A percentile compares a stretch with the other conserved stretches of the same genome.
phyloP scores from a whole-genome alignment of 2,797 vertebrate genomes.

The Alfaro cultratus region DNA sequence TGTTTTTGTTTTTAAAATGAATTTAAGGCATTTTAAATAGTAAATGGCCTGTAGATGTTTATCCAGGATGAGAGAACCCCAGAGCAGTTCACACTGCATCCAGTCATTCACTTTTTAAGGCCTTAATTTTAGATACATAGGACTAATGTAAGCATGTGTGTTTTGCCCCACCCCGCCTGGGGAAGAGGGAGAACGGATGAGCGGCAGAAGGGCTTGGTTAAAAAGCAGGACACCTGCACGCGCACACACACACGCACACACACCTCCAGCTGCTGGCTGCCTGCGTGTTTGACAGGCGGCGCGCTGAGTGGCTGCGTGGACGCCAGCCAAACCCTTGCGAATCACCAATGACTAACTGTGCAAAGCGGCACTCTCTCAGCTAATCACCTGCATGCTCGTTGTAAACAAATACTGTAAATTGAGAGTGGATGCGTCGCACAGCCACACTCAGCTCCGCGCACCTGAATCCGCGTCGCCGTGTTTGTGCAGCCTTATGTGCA shows the following conservation, averaged over 20 bases:
- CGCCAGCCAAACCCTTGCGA: slow-evolving; percentile 66
- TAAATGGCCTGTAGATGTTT: too few species aligned
- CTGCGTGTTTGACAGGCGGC: slow-evolving; percentile 66
- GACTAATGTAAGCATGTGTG: too few species aligned
- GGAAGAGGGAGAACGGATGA: neutral
- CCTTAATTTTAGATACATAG: too few species aligned
- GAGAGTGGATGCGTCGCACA: slow-evolving; percentile 22
- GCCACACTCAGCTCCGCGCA: neutral
- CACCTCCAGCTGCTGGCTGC: slow-evolving; percentile 54
- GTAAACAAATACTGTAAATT: slow-evolving; percentile 34
- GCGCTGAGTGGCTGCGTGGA: slow-evolving; percentile 61
- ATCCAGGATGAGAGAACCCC: too few species aligned
- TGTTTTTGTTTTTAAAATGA: too few species aligned
- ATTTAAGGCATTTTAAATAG: too few species aligned
- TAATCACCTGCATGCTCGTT: slow-evolving; percentile 61
- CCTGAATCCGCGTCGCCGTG: slow-evolving; percentile 17
- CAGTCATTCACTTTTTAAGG: too few species aligned
- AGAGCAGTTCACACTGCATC: too few species aligned
- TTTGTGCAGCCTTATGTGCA: slow-evolving; percentile 12
- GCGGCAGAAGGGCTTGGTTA: slow-evolving; percentile 29
- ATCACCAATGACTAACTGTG: slow-evolving; percentile 73
- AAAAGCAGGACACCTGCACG: slow-evolving; percentile 64
- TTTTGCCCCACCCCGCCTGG: neutral
- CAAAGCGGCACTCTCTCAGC: slow-evolving; percentile 62
- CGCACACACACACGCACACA: slow-evolving; percentile 50